Base-by-base conservation (phyloP, 2,888 invertebrate species). In the Drosophila phalerata region DNA sequence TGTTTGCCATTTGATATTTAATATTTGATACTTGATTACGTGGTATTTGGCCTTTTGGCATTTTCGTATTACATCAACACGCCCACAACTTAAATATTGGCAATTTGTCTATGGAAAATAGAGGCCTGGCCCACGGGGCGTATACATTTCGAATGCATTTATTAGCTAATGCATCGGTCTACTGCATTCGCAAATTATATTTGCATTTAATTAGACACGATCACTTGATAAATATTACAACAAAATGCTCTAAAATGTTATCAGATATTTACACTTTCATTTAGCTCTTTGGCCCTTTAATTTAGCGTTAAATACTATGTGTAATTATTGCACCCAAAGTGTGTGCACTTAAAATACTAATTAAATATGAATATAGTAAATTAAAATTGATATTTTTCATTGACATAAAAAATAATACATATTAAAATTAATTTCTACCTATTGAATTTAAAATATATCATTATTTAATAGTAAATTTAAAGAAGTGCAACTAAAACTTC, bases 1-100 rank as follows among this genome's bases (percentile, higher is more conserved):
- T 53, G 40, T 61, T 60, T 67, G 64, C 48, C 63, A 47, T 60
- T 76, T 60, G 49, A 11, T 32, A 56, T 34, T 53, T 37, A 37
- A 32, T 32, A 32, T 11, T 61, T 40, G 28, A 52, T 38, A 30
- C 48, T 17, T 15, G 17, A 34, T 32, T 28, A 15, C 9, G 15
- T 45, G 45, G 47, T 28, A 30, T 55, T 55, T 45, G 55, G 43
- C 34, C 19, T 57, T 34, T 58, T 15, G 25, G 15, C 37, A 49
- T 43, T 30, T 15, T 17, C 25, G 10, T 9, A 60, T 67, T 76
- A 48, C 73, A 53, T 3, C 60, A 78, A 43, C 40, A 22, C 62
- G 62, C 62, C 62, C 56, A 22, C 56, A 48, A 48, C 30, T 48
- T 28, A 40, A 37, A 57, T 48, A 62, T 69, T 52, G 19, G 40